phyloP scores from a whole-genome alignment of 2,888 invertebrate genomes.

The Fragum sueziense region DNA sequence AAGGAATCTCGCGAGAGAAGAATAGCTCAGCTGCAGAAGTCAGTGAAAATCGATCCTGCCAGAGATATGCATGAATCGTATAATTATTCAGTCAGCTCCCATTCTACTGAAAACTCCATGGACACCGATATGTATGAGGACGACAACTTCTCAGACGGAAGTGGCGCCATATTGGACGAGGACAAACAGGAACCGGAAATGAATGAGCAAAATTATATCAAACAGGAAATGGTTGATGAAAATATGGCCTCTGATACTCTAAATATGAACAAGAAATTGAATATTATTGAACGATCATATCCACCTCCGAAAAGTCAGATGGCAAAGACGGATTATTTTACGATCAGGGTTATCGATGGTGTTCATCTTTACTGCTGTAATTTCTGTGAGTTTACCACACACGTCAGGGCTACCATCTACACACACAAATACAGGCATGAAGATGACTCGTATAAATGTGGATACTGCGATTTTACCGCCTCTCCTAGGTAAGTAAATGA shows the following conservation, averaged over 20 bases:
- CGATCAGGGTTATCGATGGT: slow-evolving; percentile 48
- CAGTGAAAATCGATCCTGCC: neutral
- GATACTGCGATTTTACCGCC: slow-evolving; percentile 54
- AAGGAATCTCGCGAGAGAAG: slow-evolving; percentile 54
- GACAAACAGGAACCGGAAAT: slow-evolving; percentile 15
- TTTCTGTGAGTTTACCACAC: slow-evolving; percentile 54
- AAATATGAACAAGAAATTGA: neutral
- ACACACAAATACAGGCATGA: slow-evolving; percentile 61
- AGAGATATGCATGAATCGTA: neutral
- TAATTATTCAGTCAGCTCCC: slow-evolving; percentile 5
- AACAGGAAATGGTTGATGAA: neutral
- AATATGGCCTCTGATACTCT: neutral
- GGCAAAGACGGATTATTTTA: slow-evolving; percentile 59
- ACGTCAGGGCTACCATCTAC: slow-evolving; percentile 58
- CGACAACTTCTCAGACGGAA: slow-evolving; percentile 39
- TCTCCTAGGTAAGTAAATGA: slow-evolving; percentile 55
- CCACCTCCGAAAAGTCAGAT: slow-evolving; percentile 58
- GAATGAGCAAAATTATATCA: neutral
- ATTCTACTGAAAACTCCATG: neutral
- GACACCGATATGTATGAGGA: slow-evolving; percentile 11
- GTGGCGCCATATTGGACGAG: slow-evolving; percentile 29
- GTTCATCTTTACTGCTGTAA: slow-evolving; percentile 55
- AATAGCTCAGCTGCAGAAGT: slow-evolving; percentile 34
- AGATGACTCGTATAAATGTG: slow-evolving; percentile 54
- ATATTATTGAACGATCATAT: slow-evolving; percentile 29